Evolutionary conservation across 1,140 invertebrate genomes (phyloP).

Genomic region (Drosophila trapezifrons): DNA sequence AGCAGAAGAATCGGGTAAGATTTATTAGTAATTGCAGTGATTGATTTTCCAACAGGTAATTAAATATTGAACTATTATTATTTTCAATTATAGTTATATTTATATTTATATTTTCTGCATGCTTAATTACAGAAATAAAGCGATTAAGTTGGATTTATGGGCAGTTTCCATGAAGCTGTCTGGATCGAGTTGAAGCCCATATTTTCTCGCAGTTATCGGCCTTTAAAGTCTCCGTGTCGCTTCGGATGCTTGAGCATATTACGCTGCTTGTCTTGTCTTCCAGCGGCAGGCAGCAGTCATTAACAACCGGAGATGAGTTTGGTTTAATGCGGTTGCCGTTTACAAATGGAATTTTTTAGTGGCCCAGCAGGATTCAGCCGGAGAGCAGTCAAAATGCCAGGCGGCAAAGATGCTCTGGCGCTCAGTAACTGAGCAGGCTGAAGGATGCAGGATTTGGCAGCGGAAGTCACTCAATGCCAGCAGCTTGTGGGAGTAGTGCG

Average conservation of each 20-base stretch:
- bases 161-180: too few species aligned
- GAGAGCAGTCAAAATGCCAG: slow-evolving; percentile 50
- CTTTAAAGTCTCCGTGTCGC: slow-evolving; percentile 17
- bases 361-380: slow-evolving; percentile 32
- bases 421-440: slow-evolving; percentile 15
- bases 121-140: too few species aligned
- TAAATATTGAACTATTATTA: too few species aligned
- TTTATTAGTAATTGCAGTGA: too few species aligned
- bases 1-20: too few species aligned
- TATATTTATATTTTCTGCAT: too few species aligned
- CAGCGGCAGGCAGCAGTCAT: slow-evolving; percentile 60
- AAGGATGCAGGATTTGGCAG: slow-evolving; percentile 65
- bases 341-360: slow-evolving; percentile 83
- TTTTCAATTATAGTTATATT: too few species aligned
- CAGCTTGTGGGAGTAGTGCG: slow-evolving; percentile 42
- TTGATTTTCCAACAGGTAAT: too few species aligned
- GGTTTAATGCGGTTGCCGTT: slow-evolving; percentile 79
- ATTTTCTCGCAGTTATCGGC: slow-evolving; percentile 3
- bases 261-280: slow-evolving; percentile 50
- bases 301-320: slow-evolving; percentile 82
- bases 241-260: slow-evolving; percentile 47
- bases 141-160: too few species aligned
- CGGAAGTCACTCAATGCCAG: slow-evolving; percentile 63
- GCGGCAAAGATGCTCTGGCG: slow-evolving; percentile 9
- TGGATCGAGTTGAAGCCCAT: too few species aligned